Evolutionary conservation across 2,113 vertebrate species (phyloP).

Genomic region (Otocyon megalotis): DNA sequence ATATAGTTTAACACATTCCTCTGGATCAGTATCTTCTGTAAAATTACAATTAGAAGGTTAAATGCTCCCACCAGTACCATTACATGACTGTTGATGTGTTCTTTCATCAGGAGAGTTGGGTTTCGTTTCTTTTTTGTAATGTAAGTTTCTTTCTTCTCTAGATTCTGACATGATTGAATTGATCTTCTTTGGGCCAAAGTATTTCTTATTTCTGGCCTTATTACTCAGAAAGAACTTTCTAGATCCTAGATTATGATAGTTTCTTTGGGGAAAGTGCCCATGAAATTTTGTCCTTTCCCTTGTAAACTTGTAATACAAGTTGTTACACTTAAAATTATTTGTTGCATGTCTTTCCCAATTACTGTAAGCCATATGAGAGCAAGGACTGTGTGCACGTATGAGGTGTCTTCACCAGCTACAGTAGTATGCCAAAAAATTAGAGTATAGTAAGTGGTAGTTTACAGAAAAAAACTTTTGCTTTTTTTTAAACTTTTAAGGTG

Average conservation of each 20-base stretch:
- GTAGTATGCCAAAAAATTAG: not conserved
- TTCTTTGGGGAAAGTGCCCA: not conserved
- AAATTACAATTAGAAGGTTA: not conserved
- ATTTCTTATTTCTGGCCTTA: not conserved
- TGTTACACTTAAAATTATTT: not conserved
- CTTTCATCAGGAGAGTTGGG: not conserved
- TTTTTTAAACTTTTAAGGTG: not conserved
- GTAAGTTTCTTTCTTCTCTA: not conserved
- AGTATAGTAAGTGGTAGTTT: not conserved
- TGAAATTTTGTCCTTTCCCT: not conserved
- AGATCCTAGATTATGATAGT: not conserved
- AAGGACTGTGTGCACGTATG: not conserved
- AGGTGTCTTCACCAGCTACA: not conserved
- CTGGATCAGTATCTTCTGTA: not conserved
- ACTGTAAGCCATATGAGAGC: not conserved
- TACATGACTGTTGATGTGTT: not conserved
- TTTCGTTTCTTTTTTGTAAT: not conserved
- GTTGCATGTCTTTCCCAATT: not conserved
- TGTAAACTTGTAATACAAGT: not conserved
- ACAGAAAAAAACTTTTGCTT: not conserved
- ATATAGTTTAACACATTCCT: not conserved
- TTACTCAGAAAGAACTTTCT: slow-evolving; percentile 10
- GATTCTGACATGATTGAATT: not conserved
- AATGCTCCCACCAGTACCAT: not conserved
- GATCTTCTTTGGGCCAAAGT: not conserved